Percentiles rank a stretch among this genome's conserved stretches.
These are phyloP conservation scores for Leptarthrus brevirostris DNA, from an alignment of 2,888 invertebrate species.

Conservation along the genomic window DNA sequence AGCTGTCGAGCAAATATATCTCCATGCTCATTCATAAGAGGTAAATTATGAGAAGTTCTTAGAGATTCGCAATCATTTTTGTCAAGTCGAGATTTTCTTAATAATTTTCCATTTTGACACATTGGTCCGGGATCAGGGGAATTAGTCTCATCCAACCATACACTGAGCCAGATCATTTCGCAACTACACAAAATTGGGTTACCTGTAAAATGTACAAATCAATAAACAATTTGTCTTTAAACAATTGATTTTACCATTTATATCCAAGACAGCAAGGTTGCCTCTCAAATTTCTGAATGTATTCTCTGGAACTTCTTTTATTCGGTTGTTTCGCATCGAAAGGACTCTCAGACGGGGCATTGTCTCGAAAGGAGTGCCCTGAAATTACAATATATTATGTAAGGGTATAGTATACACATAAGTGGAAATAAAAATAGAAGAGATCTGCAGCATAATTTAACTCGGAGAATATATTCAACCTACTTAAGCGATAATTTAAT, in stretches of 20 bases:
- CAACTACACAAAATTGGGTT: constrained; percentile 88
- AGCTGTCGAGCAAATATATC: constrained; percentile 72
- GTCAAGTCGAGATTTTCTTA: constrained; percentile 79
- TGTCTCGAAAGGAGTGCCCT: constrained; percentile 81
- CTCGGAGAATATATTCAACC: no score
- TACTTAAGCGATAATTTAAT: no score
- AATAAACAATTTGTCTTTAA: neutral
- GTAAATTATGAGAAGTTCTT: constrained; percentile 68
- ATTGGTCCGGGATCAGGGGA: constrained; percentile 76
- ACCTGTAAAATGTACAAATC: constrained; percentile 67
- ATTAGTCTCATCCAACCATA: constrained; percentile 82
- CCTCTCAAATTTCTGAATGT: constrained; percentile 81
- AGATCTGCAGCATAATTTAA: no score
- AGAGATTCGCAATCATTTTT: constrained; percentile 74
- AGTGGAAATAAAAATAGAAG: neutral
- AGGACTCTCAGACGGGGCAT: constrained; percentile 87
- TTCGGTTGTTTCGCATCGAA: constrained; percentile 80
- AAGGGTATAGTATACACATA: no score
- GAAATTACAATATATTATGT: neutral
- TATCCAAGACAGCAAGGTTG: constrained; percentile 84
- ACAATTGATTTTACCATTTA: constrained; percentile 74
- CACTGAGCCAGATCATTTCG: constrained; percentile 83
- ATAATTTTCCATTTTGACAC: constrained; percentile 81
- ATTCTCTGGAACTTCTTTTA: constrained; percentile 78
- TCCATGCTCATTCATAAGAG: constrained; percentile 77